phyloP scores from a whole-genome alignment of 2,888 invertebrate species.

The Erebia aethiops region DNA sequence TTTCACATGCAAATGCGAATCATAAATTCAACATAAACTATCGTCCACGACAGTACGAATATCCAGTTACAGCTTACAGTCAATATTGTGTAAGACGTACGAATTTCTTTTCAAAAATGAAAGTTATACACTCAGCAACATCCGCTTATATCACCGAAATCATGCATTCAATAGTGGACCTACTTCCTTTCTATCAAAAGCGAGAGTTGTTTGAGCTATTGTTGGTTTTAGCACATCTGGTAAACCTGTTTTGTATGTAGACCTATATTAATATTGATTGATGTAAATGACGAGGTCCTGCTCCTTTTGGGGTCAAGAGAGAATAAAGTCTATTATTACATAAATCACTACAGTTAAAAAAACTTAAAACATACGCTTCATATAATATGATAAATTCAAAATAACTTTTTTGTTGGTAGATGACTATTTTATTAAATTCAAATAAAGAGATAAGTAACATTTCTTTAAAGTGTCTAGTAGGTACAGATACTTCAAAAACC shows the following conservation, averaged over 20 bases:
- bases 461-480: background rate
- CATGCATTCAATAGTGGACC: slow-evolving; percentile 41
- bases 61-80: slow-evolving; percentile 39
- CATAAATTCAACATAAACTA: slow-evolving; percentile 36
- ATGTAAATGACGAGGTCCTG: slow-evolving; percentile 27
- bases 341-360: background rate
- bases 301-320: slow-evolving; percentile 22
- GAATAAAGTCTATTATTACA: slow-evolving; percentile 16
- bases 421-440: background rate
- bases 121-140: slow-evolving; percentile 43
- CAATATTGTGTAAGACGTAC: slow-evolving; percentile 45
- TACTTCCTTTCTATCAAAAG: slow-evolving; percentile 43
- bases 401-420: background rate
- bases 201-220: slow-evolving; percentile 42
- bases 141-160: slow-evolving; percentile 39
- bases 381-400: no score
- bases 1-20: slow-evolving; percentile 32
- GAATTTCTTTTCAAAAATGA: slow-evolving; percentile 48
- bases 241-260: slow-evolving; percentile 36
- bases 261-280: slow-evolving; percentile 35
- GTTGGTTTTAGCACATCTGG: slow-evolving; percentile 14
- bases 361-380: background rate
- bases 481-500: background rate
- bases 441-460: background rate
- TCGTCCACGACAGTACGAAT: slow-evolving; percentile 32